A percentile compares a stretch with the other conserved stretches of the same genome.
Evolutionary conservation across 2,797 vertebrate species (phyloP).

Genomic region (Vultur gryphus): DNA sequence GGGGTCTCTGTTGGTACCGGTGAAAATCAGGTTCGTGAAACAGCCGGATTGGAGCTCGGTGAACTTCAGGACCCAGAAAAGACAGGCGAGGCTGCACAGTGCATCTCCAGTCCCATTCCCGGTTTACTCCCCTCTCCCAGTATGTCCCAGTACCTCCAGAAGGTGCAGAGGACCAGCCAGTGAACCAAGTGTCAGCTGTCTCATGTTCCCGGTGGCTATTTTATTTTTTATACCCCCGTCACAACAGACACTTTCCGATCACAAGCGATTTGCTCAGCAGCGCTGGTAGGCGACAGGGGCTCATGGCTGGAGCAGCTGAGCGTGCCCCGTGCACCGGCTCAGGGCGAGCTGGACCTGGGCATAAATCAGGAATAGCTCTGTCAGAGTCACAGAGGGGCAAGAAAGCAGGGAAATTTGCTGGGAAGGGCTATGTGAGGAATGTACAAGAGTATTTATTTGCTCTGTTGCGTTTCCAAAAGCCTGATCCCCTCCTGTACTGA

Average conservation of each 20-base stretch:
- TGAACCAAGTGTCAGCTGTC: not conserved
- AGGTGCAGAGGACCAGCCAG: not conserved
- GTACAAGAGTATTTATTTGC: rapidly evolving
- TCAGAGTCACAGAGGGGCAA: not conserved
- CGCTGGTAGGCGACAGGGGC: rapidly evolving
- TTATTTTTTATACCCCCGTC: not conserved
- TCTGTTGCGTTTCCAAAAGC: not conserved
- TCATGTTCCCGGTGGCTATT: rapidly evolving
- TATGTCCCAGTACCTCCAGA: not conserved
- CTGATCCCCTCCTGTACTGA: not conserved
- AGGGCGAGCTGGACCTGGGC: rapidly evolving
- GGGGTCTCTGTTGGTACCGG: not conserved
- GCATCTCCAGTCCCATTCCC: no score
- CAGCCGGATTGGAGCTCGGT: not conserved
- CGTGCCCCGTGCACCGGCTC: rapidly evolving
- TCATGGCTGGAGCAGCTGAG: not conserved
- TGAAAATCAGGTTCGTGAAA: not conserved
- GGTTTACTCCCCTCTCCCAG: not conserved
- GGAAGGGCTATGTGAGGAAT: not conserved
- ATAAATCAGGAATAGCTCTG: not conserved
- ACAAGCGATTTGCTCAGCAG: not conserved
- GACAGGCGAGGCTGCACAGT: rapidly evolving
- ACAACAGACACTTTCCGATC: not conserved
- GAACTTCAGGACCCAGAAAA: not conserved
- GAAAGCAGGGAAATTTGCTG: not conserved